Percentiles rank a stretch among this genome's conserved stretches.
Conservation (phyloP, 2,888 invertebrate species). For the Macrophya alboannulata region DNA sequence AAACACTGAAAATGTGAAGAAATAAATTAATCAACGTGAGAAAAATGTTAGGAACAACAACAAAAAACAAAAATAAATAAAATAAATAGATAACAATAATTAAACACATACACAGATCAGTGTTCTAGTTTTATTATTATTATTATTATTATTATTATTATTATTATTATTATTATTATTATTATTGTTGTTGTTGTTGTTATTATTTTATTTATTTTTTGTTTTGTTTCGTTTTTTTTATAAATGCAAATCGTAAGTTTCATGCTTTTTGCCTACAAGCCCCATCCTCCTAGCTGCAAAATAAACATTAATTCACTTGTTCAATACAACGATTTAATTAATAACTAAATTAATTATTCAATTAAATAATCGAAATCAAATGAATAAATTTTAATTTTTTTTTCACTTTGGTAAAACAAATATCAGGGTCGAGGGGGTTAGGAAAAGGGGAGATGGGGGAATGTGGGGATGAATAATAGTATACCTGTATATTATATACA, state of each 20-base stretch:
- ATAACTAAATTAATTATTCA: not conserved
- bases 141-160: not conserved
- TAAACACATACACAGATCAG: not conserved
- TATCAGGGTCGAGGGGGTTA: not conserved
- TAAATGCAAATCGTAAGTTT: constrained; percentile 61
- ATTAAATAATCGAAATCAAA: not conserved
- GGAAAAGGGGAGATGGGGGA: too few relatives aligned
- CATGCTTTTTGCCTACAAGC: constrained; percentile 75
- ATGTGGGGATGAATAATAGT: not conserved
- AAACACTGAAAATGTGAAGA: constrained; percentile 48
- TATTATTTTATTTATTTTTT: not conserved
- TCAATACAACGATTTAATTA: not conserved
- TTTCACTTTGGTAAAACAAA: not conserved
- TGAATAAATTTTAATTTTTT: not conserved
- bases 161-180: too few relatives aligned
- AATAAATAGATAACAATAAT: constrained; percentile 3
- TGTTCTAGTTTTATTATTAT: not conserved
- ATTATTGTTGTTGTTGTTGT: not conserved
- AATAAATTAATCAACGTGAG: too few relatives aligned
- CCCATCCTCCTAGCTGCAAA: constrained; percentile 76
- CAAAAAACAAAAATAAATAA: constrained; percentile 25
- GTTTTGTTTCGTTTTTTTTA: not conserved
- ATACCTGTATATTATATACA: not conserved
- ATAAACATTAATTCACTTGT: constrained; percentile 66
- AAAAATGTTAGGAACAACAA: constrained; percentile 3